phyloP scores from a whole-genome alignment of 2,888 invertebrate genomes.

The Morpho helenor region DNA sequence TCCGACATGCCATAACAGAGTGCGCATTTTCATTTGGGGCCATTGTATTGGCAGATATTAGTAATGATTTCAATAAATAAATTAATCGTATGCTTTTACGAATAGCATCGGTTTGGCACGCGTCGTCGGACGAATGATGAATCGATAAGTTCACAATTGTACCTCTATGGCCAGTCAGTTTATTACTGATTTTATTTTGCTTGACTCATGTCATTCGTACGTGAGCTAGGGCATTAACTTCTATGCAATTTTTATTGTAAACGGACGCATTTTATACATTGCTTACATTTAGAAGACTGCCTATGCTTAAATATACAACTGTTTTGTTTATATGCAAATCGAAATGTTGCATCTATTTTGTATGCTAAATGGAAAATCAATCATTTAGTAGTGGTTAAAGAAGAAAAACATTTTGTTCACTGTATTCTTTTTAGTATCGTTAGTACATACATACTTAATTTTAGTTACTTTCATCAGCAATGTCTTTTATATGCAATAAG shows the following conservation, averaged over 20 bases:
- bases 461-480: too few species aligned
- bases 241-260: constrained; percentile 62
- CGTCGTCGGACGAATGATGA: constrained; percentile 64
- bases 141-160: constrained; percentile 64
- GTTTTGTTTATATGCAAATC: constrained; percentile 30
- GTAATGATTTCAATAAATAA: constrained; percentile 79
- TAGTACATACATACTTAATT: too few species aligned
- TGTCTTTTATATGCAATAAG: too few species aligned
- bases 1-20: constrained; percentile 73
- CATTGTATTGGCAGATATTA: constrained; percentile 77
- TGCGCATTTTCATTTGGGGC: constrained; percentile 76
- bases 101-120: constrained; percentile 76
- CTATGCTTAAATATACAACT: constrained; percentile 20
- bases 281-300: constrained; percentile 11
- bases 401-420: too few species aligned
- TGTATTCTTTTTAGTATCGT: too few species aligned
- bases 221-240: constrained; percentile 69
- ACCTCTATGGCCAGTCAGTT: constrained; percentile 53
- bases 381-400: too few species aligned
- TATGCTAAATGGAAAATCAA: neutral
- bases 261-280: constrained; percentile 38
- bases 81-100: constrained; percentile 71
- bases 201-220: constrained; percentile 67
- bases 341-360: constrained; percentile 23
- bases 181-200: constrained; percentile 56